Base-by-base conservation (phyloP, 2,797 vertebrate genomes). In the Rhabdophis nuchalis region DNA sequence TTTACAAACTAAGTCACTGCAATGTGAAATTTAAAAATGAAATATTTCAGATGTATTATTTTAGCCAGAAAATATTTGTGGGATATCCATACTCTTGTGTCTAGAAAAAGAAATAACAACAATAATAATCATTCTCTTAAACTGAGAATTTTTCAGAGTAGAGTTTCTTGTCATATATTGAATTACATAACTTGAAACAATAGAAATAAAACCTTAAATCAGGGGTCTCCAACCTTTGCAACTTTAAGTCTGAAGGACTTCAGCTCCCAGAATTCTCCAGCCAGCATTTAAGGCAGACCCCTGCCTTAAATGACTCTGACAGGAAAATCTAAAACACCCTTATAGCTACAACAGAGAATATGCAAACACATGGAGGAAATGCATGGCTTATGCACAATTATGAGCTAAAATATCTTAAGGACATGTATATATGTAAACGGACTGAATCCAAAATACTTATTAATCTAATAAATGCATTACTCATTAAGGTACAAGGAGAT, bases 21-120 rank as follows among this genome's bases (percentile, higher is more conserved):
- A 89, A 20, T 90, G 91, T 72, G 52, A 92, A n/a, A 94, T 60
- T 82, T 87, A 94, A 95, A 95, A 94, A 86, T 7, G 92, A 25
- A 89, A 89, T 82, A 20, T 32, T 36, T 85, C 27, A 41, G 77
- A 86, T 64, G n/a, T 50, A 86, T 14, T 56, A n/a, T 29, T 68
- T 52, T 92, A 57, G 18, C 77, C 58, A 92, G 27, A 86, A 89
- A 52, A 27, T 56, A 92, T 64, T 92, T 92, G 77, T 53, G 57
- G 87, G 8, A 23, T 87, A 87, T 54, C 18, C 60, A n/a, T 52
- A 29, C 13, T 88, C 87, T 41, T 41, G 18, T 32, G 20, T 27
- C 11, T 89, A 11, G 25, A 92, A 82, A 88, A 61, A 88, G 36
- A 88, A 60, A 61, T 27, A 25, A 87, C 1, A 54, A 58, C 27